Percentiles rank a stretch among this genome's conserved stretches.
phyloP scores from a whole-genome alignment of 2,113 vertebrate genomes.

The Scopus umbretta region DNA sequence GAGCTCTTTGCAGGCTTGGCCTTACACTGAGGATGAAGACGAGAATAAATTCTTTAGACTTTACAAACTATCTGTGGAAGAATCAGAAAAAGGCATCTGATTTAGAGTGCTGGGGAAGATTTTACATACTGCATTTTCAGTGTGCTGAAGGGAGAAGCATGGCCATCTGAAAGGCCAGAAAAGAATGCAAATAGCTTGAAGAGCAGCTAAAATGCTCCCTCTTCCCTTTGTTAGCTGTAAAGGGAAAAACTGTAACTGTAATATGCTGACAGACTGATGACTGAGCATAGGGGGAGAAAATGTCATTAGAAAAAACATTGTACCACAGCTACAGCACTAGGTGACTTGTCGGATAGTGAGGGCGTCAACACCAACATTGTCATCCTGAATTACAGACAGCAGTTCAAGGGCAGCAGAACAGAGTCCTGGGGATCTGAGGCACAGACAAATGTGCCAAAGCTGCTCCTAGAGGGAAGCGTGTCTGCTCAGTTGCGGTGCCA shows the following conservation, averaged over 20 bases:
- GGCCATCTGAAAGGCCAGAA: not conserved
- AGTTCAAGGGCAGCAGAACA: conserved; percentile 1
- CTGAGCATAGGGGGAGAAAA: not conserved
- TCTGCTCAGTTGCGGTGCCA: not conserved
- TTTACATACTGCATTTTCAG: not conserved
- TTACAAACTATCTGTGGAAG: not conserved
- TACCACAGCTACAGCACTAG: not conserved
- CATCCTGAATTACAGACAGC: not conserved
- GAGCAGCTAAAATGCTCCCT: not conserved
- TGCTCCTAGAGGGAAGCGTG: not conserved
- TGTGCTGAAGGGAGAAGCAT: not conserved
- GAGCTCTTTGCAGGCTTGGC: not conserved
- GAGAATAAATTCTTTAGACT: not conserved
- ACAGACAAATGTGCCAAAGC: not conserved
- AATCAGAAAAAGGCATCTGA: not conserved
- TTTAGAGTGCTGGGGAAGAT: not conserved
- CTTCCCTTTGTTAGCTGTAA: not conserved
- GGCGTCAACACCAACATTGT: not conserved
- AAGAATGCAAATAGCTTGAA: not conserved
- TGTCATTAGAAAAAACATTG: not conserved
- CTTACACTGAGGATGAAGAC: not conserved
- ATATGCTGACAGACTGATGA: not conserved
- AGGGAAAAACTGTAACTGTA: not conserved
- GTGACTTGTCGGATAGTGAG: not conserved
- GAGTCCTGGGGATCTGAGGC: not conserved